phyloP scores from a whole-genome alignment of 2,888 invertebrate genomes.

The Nomada goodeniana region DNA sequence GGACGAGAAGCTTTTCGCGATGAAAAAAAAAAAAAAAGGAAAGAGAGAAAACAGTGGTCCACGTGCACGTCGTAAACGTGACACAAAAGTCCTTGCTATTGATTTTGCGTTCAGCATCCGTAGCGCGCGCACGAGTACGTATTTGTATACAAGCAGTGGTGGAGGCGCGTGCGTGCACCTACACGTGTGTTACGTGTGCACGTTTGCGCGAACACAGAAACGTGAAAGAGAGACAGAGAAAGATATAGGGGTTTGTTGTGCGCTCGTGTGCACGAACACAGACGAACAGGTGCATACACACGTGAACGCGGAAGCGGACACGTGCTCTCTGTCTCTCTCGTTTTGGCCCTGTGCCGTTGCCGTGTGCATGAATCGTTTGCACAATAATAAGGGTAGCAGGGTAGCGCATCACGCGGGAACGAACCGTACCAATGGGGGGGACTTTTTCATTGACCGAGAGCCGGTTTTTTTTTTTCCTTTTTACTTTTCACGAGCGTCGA shows the following conservation, averaged over 20 bases:
- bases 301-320: neutral
- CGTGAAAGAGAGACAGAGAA: neutral
- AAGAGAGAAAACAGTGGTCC: conserved; percentile 46
- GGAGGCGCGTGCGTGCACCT: neutral
- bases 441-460: conserved; percentile 46
- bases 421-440: conserved; percentile 26
- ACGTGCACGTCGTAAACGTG: conserved; percentile 69
- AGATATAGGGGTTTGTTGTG: no score
- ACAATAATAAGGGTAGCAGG: conserved; percentile 47
- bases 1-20: neutral
- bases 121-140: conserved; percentile 47
- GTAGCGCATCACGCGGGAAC: conserved; percentile 31
- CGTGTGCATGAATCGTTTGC: conserved; percentile 31
- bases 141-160: conserved; percentile 46
- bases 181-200: neutral
- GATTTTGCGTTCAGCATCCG: conserved; percentile 80
- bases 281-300: conserved; percentile 1
- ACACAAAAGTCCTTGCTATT: conserved; percentile 76
- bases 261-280: neutral
- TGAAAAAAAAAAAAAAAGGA: neutral
- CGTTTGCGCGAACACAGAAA: neutral
- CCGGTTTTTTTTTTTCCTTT: neutral
- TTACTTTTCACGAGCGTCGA: neutral
- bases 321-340: conserved; percentile 27
- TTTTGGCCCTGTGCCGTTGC: neutral